These are phyloP conservation scores for Henicopernis longicauda DNA, from an alignment of 2,113 vertebrate species.

Conservation along the genomic window DNA sequence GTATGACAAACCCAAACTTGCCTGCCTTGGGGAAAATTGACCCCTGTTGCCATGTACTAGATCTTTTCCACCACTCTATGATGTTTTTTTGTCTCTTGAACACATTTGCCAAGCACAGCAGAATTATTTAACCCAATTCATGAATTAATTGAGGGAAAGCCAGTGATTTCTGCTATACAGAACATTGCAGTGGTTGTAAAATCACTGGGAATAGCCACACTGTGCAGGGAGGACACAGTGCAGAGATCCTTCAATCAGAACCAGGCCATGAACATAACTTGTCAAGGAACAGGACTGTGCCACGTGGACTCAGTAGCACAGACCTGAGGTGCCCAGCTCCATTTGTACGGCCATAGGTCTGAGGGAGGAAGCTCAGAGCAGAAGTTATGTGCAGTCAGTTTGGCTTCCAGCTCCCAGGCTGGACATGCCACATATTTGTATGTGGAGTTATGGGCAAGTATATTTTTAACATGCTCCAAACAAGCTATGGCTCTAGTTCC, in stretches of 20 bases:
- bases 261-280: background rate
- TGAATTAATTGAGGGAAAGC: background rate
- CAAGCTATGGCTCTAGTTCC: background rate
- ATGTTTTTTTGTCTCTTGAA: background rate
- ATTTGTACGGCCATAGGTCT: background rate
- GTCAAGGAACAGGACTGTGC: background rate
- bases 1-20: background rate
- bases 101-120: background rate
- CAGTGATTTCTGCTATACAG: background rate
- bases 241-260: background rate
- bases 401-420: background rate
- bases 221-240: background rate
- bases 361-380: background rate
- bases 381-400: background rate
- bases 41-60: background rate
- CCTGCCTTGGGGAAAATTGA: background rate
- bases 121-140: background rate
- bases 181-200: fast-evolving
- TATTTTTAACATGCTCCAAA: background rate
- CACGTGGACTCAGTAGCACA: background rate
- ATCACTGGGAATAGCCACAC: background rate
- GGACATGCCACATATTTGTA: background rate
- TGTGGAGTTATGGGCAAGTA: background rate
- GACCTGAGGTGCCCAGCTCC: background rate
- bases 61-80: background rate